Percentiles rank a stretch among this genome's conserved stretches.
phyloP scores from a whole-genome alignment of 1,140 invertebrate species.

The Ridgeia piscesae region DNA sequence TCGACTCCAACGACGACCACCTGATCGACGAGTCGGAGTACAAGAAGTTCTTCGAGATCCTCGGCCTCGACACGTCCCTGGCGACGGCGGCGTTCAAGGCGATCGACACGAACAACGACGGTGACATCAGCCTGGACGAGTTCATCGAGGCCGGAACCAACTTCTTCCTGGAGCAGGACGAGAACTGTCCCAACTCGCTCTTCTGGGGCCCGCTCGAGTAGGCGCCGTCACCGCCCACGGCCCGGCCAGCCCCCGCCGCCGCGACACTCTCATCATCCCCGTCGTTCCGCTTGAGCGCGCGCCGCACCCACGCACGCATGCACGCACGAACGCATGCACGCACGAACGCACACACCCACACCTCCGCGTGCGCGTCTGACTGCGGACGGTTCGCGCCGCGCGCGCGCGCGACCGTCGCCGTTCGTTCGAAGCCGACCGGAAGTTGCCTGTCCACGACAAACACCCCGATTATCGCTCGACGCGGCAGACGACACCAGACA shows the following conservation, averaged over 20 bases:
- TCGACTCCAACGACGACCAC: slow-evolving; percentile 26
- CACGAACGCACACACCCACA: background rate
- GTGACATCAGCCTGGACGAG: slow-evolving; percentile 20
- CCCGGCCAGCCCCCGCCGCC: too few species aligned
- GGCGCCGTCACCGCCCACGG: too few species aligned
- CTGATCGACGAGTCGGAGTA: slow-evolving; percentile 21
- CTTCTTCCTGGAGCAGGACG: slow-evolving; percentile 76
- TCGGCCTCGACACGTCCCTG: slow-evolving; percentile 22
- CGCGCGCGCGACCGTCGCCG: background rate
- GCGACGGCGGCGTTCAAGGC: slow-evolving; percentile 24
- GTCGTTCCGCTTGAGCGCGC: too few species aligned
- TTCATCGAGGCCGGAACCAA: slow-evolving; percentile 54
- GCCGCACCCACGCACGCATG: too few species aligned
- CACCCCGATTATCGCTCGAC: background rate
- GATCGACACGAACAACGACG: slow-evolving; percentile 29
- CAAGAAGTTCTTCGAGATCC: slow-evolving; percentile 24
- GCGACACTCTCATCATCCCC: background rate
- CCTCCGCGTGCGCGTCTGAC: background rate
- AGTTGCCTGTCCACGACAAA: background rate
- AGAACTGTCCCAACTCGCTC: slow-evolving; percentile 74
- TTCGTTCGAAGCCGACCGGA: background rate
- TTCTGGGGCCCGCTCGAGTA: slow-evolving; percentile 75
- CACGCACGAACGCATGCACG: background rate
- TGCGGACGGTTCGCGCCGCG: background rate
- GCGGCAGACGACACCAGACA: background rate